Percentiles rank a stretch among this genome's conserved stretches.
Evolutionary conservation across 2,888 invertebrate species (phyloP).

Genomic region (Dolichopus griseipennis): DNA sequence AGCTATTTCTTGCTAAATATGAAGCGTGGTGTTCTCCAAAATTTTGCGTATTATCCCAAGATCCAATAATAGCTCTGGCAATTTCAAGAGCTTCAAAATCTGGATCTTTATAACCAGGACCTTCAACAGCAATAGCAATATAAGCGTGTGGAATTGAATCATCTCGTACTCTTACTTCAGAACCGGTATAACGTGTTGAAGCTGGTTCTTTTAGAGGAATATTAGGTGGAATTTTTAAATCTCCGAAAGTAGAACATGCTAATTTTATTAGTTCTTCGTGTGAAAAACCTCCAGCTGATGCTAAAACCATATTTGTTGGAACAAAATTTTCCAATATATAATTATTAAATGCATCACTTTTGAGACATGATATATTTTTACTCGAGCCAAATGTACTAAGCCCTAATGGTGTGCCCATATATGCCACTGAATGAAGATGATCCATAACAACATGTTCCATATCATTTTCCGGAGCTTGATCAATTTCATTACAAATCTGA

Average conservation of each 20-base stretch:
- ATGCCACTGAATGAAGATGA: slow-evolving; percentile 85
- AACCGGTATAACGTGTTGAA: slow-evolving; percentile 77
- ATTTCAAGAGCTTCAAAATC: slow-evolving; percentile 94
- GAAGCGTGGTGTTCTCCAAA: slow-evolving; percentile 76
- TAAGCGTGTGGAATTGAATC: slow-evolving; percentile 86
- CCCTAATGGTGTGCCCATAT: slow-evolving; percentile 83
- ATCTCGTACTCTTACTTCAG: slow-evolving; percentile 77
- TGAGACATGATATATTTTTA: slow-evolving; percentile 71
- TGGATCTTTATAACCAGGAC: slow-evolving; percentile 79
- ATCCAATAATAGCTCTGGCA: slow-evolving; percentile 85
- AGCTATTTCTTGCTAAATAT: slow-evolving; percentile 61
- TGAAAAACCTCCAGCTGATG: slow-evolving; percentile 85
- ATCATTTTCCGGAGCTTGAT: slow-evolving; percentile 84
- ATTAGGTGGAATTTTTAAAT: slow-evolving; percentile 46
- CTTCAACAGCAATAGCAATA: slow-evolving; percentile 82
- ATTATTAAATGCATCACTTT: slow-evolving; percentile 62
- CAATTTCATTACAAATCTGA: slow-evolving; percentile 90
- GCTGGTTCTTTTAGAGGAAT: slow-evolving; percentile 51
- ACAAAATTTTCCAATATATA: slow-evolving; percentile 71
- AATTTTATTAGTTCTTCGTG: slow-evolving; percentile 72
- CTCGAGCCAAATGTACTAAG: slow-evolving; percentile 89
- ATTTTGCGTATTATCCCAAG: slow-evolving; percentile 82
- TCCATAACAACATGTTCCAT: slow-evolving; percentile 97
- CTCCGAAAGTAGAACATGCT: slow-evolving; percentile 66
- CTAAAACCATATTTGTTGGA: slow-evolving; percentile 83